phyloP scores from a whole-genome alignment of 1,140 invertebrate genomes.

The Triops longicaudatus region DNA sequence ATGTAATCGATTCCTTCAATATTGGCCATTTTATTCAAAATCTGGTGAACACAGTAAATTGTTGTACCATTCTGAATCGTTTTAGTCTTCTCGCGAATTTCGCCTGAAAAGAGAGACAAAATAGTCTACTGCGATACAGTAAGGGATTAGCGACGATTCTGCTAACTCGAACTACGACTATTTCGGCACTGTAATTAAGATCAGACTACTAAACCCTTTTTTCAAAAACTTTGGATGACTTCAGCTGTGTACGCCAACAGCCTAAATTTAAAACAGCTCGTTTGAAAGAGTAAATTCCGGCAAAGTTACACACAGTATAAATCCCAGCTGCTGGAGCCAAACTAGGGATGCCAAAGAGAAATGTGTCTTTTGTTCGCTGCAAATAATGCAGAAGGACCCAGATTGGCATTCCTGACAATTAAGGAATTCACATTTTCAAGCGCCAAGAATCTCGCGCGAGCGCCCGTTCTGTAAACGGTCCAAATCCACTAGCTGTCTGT shows the following conservation, averaged over 20 bases:
- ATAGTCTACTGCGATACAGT: too few relatives aligned
- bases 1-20: background rate
- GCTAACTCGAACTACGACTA: too few relatives aligned
- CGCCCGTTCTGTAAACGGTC: background rate
- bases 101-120: too few relatives aligned
- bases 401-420: background rate
- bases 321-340: background rate
- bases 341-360: background rate
- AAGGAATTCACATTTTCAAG: background rate
- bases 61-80: too few relatives aligned
- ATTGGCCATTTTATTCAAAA: background rate
- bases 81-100: too few relatives aligned
- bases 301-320: background rate
- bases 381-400: background rate
- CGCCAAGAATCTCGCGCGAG: constrained; percentile 9
- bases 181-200: background rate
- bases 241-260: background rate
- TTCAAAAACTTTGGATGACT: background rate
- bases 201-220: background rate
- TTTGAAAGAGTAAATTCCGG: background rate
- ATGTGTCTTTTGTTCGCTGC: constrained; percentile 4
- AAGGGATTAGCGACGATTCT: too few relatives aligned
- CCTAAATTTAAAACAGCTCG: constrained; percentile 6
- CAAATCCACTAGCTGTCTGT: background rate
- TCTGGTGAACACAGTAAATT: too few relatives aligned